Conservation (phyloP, 2,797 vertebrate genomes). For the Sparidentex hasta region DNA sequence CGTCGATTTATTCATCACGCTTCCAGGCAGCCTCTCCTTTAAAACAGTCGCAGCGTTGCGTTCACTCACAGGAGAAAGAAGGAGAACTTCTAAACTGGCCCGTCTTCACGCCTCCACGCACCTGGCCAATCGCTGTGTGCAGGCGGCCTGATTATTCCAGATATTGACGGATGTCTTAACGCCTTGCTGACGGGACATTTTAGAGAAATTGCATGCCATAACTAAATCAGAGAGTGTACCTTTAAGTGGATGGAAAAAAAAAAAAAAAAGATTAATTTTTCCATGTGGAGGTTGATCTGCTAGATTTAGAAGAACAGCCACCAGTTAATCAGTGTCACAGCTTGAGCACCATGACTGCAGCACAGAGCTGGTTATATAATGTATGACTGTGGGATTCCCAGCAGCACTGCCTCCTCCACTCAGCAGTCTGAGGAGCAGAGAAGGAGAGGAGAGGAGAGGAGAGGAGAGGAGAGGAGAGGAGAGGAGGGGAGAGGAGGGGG, state of each 20-base stretch:
- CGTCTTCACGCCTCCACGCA: background rate
- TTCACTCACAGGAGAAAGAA: background rate
- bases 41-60: too few relatives aligned
- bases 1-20: background rate
- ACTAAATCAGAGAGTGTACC: slow-evolving; percentile 18
- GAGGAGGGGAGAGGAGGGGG: background rate
- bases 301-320: slow-evolving; percentile 69
- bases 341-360: slow-evolving; percentile 74
- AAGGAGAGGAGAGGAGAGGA: too few relatives aligned
- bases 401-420: slow-evolving; percentile 72
- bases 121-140: background rate
- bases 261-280: slow-evolving; percentile 46
- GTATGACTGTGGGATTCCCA: slow-evolving; percentile 78
- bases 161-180: background rate
- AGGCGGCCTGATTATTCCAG: background rate
- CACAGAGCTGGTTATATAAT: slow-evolving; percentile 74
- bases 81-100: background rate
- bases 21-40: background rate
- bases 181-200: slow-evolving; percentile 18
- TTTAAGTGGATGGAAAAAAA: slow-evolving; percentile 41
- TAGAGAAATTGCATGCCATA: background rate
- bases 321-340: slow-evolving; percentile 76
- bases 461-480: too few relatives aligned
- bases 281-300: slow-evolving; percentile 66
- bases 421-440: slow-evolving; percentile 53